Base-by-base conservation (phyloP, 1,140 invertebrate species). In the Zaprionus capensis region DNA sequence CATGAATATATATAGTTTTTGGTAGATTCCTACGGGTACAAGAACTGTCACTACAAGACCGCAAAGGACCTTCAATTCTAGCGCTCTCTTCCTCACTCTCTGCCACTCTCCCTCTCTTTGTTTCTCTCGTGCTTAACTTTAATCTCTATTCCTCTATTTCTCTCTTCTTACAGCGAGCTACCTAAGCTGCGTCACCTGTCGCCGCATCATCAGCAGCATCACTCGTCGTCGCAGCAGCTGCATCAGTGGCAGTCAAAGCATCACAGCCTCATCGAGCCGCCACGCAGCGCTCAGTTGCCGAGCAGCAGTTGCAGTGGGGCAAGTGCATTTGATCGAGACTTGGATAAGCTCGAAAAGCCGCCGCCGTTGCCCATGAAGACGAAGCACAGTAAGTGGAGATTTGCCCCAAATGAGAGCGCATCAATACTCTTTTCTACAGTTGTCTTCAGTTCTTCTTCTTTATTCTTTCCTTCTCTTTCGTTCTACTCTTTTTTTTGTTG, bases 341-440 rank as follows among this genome's bases (percentile, higher is more conserved):
- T 81, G 55, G 95, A 94, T 59, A 95, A 95, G 92, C 97, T 78
- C 34, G 95, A 94, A 53, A 95, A 95, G 92, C 97, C 97, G 63
- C 98, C 98, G 49, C 98, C 98, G 56, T 93, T 98, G 70, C 98
- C 98, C 24, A 95, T 96, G 1, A 98, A 98, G 93, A 98, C 98
- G 93, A 97, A 96, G 93, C 96, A 98, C 94, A 98, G 98, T 99
- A 95, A 97, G 97, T 97, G 92, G 92, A 83, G 64, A 63, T 73
- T 68, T 68, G 59, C 57, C 62, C 55, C 24, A 26, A 55, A 51
- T 63, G 59, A 53, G 72, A 72, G 76, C 78, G 71, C n/a, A 70
- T 80, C 24, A 26, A 86, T 76, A 11, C 1, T 34, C 9, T 11
- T 9, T 84, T 77, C 80, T 77, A 82, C 76, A 65, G 62, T 71